Conservation (phyloP, 1,140 invertebrate genomes). For the Ceratina australensis region DNA sequence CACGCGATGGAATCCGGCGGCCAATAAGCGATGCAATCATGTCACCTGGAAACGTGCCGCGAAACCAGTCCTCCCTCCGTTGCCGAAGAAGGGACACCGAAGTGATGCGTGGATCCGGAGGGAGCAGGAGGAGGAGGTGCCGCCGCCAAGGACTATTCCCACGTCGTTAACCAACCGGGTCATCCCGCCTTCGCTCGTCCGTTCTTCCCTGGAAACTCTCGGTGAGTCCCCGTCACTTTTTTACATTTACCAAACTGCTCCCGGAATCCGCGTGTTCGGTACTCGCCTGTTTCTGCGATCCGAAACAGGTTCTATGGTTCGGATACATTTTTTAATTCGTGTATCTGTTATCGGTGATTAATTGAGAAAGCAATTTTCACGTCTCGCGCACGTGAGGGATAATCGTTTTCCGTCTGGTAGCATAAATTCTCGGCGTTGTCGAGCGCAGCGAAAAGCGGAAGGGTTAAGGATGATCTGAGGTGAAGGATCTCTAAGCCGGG, state of each 20-base stretch:
- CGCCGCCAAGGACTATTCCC: constrained; percentile 52
- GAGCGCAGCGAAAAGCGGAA: constrained; percentile 9
- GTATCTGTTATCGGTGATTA: too few species aligned
- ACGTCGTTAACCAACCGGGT: constrained; percentile 55
- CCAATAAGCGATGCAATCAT: constrained; percentile 60
- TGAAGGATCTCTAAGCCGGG: constrained; percentile 50
- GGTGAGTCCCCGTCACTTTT: constrained; percentile 36
- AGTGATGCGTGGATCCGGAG: constrained; percentile 14
- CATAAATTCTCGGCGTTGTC: constrained; percentile 23
- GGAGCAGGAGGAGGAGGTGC: too few species aligned
- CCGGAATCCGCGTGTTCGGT: constrained; percentile 5
- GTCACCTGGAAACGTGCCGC: constrained; percentile 41
- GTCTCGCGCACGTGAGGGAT: not conserved
- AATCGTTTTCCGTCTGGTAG: constrained; percentile 5
- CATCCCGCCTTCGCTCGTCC: constrained; percentile 29
- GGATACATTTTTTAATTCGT: too few species aligned
- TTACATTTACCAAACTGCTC: constrained; percentile 34
- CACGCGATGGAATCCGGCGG: constrained; percentile 47
- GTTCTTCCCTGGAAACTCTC: constrained; percentile 23
- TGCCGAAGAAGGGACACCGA: constrained; percentile 18
- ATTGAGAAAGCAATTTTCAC: not conserved
- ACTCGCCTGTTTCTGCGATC: too few species aligned
- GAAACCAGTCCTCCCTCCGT: constrained; percentile 4
- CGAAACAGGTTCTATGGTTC: too few species aligned
- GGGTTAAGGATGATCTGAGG: constrained; percentile 25